Percentiles rank a stretch among this genome's conserved stretches.
phyloP scores from a whole-genome alignment of 2,888 invertebrate species.

The Eristalis arbustorum region DNA sequence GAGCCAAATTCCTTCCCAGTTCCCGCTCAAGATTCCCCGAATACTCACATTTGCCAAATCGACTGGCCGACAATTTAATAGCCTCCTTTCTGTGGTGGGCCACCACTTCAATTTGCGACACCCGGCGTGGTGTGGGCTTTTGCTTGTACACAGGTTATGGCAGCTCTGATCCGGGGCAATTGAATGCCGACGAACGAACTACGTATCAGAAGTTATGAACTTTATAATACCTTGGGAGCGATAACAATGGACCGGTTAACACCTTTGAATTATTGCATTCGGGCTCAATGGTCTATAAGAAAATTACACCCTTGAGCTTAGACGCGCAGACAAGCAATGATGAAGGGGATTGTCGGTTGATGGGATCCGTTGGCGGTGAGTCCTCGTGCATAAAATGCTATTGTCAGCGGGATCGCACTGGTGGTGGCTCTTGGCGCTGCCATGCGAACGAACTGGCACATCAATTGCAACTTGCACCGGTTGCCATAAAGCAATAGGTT shows the following conservation, averaged over 20 bases:
- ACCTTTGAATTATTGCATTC: constrained; percentile 64
- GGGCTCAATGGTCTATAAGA: constrained; percentile 57
- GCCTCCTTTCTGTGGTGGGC: neutral
- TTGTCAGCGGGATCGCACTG: constrained; percentile 35
- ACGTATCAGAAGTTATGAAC: constrained; percentile 59
- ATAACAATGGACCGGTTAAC: constrained; percentile 61
- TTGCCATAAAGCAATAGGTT: constrained; percentile 57
- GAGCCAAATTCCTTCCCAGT: constrained; percentile 1
- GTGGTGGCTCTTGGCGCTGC: constrained; percentile 33
- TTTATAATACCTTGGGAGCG: constrained; percentile 43
- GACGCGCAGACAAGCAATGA: constrained; percentile 38
- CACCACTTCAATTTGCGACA: neutral
- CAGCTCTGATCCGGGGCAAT: constrained; percentile 29
- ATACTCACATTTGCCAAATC: constrained; percentile 11
- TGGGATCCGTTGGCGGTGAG: constrained; percentile 8
- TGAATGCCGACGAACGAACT: constrained; percentile 29
- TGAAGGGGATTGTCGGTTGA: constrained; percentile 2
- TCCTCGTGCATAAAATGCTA: constrained; percentile 48
- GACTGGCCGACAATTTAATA: neutral
- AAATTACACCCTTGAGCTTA: constrained; percentile 55
- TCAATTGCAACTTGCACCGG: constrained; percentile 56
- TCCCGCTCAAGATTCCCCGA: constrained; percentile 3
- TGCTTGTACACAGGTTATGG: neutral
- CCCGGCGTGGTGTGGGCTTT: neutral
- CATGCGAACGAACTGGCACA: constrained; percentile 40